Conservation (phyloP, 1,140 invertebrate species). For the Brachionus calyciflorus region DNA sequence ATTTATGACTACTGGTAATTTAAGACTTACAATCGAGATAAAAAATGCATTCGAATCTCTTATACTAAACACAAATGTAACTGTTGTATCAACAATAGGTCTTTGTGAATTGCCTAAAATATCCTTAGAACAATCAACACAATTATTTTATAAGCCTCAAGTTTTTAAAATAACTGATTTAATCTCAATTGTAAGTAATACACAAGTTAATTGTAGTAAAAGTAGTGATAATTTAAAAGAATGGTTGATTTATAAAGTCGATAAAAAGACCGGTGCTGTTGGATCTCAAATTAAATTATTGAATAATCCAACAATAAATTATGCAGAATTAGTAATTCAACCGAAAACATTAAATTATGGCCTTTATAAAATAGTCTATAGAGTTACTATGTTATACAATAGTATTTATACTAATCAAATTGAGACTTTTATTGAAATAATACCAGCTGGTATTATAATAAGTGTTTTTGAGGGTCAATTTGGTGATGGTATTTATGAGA, state of each 20-base stretch:
- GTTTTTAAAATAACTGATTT: not conserved
- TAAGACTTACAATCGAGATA: not conserved
- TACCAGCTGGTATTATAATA: not conserved
- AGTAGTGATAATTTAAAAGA: not conserved
- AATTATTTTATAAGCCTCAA: not conserved
- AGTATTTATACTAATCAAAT: not conserved
- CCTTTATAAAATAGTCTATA: conserved; percentile 14
- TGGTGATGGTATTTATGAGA: conserved; percentile 2
- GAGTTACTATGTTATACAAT: not conserved
- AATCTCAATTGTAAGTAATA: not conserved
- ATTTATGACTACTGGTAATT: not conserved
- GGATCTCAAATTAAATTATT: not conserved
- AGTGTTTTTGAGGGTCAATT: not conserved
- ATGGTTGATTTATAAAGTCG: conserved; percentile 12
- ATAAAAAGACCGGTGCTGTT: not conserved
- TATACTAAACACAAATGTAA: not conserved
- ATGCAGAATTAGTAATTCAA: conserved; percentile 35
- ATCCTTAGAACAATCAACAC: not conserved
- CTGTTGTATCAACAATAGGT: not conserved
- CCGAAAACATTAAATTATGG: not conserved
- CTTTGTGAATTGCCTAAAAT: not conserved
- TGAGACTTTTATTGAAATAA: conserved; percentile 3
- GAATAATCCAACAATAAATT: conserved; percentile 26
- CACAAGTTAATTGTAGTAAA: conserved; percentile 13
- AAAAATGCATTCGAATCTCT: conserved; percentile 12